Percentiles rank a stretch among this genome's conserved stretches.
Conservation (phyloP, 2,888 invertebrate genomes). For the Tuta absoluta region DNA sequence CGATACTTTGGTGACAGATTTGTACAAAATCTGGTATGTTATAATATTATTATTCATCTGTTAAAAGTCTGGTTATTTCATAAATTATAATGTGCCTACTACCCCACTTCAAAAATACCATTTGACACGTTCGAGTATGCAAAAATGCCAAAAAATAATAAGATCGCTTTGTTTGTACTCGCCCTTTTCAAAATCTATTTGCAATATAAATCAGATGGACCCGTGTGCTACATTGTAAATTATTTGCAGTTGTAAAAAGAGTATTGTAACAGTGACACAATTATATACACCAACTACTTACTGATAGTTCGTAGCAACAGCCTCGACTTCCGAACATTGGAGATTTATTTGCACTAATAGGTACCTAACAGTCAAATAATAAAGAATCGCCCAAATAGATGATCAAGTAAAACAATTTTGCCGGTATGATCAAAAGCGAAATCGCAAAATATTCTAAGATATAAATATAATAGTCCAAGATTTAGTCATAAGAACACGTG, state of each 20-base stretch:
- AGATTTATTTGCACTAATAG: constrained; percentile 3
- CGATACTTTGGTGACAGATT: neutral
- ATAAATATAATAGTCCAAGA: neutral
- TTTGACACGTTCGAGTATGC: constrained; percentile 4
- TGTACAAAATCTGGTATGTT: neutral
- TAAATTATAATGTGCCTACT: neutral
- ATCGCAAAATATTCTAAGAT: neutral
- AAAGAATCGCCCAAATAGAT: neutral
- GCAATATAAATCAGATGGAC: constrained; percentile 45
- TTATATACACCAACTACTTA: constrained; percentile 17
- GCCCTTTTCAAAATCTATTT: neutral
- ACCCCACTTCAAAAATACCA: constrained; percentile 1
- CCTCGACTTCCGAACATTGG: constrained; percentile 13
- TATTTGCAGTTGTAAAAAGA: constrained; percentile 12
- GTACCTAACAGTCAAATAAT: neutral
- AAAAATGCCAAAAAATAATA: neutral
- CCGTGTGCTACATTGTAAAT: constrained; percentile 48
- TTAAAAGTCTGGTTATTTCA: neutral
- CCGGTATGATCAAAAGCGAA: neutral
- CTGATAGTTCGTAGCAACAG: constrained; percentile 23
- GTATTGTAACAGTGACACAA: constrained; percentile 18
- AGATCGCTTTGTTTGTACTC: neutral
- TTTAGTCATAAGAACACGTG: constrained; percentile 5
- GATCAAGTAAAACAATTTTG: neutral
- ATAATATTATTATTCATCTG: neutral